These are phyloP conservation scores for Cricetomys ansorgei DNA, from an alignment of 2,113 vertebrate genomes.

Conservation along the genomic window DNA sequence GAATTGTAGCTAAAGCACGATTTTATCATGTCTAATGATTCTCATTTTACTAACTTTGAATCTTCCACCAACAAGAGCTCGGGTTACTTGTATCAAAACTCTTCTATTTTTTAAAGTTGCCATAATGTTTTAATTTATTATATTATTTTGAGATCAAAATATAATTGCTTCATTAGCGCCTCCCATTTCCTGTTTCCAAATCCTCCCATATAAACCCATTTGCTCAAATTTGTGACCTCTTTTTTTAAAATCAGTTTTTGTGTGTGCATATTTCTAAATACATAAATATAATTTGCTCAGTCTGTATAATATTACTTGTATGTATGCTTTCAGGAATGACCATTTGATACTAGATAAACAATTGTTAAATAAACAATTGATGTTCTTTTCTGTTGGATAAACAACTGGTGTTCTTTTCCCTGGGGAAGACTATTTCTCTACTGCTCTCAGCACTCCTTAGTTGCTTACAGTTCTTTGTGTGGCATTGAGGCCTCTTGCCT, in stretches of 20 bases:
- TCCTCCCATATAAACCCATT: neutral
- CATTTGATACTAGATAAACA: neutral
- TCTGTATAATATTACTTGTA: neutral
- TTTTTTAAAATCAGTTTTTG: neutral
- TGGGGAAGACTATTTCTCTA: neutral
- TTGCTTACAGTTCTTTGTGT: neutral
- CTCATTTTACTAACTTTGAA: slow-evolving; percentile 8
- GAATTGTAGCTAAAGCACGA: neutral
- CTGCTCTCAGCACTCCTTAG: neutral
- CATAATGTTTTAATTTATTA: neutral
- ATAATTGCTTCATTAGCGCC: neutral
- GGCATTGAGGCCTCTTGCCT: no score
- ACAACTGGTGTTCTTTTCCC: neutral
- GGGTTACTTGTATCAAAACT: neutral
- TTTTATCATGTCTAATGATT: neutral
- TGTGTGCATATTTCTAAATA: neutral
- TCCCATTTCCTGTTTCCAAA: neutral
- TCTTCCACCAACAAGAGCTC: neutral
- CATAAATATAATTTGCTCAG: neutral
- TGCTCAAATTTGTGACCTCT: neutral
- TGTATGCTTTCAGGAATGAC: neutral
- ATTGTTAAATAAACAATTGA: neutral
- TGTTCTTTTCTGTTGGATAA: neutral
- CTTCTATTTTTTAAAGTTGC: neutral
- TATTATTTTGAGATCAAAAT: neutral